phyloP scores from a whole-genome alignment of 2,113 vertebrate species.

The Hymenochirus boettgeri region DNA sequence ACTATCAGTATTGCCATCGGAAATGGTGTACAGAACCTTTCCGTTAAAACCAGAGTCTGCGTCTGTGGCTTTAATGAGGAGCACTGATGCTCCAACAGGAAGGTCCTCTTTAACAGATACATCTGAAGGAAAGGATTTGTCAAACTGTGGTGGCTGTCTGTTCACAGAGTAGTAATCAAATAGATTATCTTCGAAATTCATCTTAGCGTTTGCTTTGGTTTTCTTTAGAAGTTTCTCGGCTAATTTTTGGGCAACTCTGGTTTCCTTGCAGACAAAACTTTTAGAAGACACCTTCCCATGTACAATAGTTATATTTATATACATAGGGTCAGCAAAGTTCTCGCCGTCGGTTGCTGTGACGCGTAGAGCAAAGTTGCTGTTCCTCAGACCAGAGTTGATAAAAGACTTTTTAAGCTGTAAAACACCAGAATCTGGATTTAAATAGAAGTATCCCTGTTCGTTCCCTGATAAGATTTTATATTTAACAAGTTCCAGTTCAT shows the following conservation, averaged over 20 bases:
- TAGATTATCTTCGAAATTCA: slow-evolving; percentile 85
- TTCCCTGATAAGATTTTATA: slow-evolving; percentile 96
- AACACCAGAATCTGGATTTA: slow-evolving; percentile 92
- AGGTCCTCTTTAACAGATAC: slow-evolving; percentile 83
- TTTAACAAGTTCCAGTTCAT: slow-evolving; percentile 90
- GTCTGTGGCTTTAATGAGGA: slow-evolving; percentile 84
- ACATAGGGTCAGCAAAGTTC: slow-evolving; percentile 89
- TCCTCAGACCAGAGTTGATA: slow-evolving; percentile 70
- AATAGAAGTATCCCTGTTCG: slow-evolving; percentile 82
- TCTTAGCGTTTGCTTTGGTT: slow-evolving; percentile 80
- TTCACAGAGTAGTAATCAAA: slow-evolving; percentile 92
- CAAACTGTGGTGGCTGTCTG: slow-evolving; percentile 88
- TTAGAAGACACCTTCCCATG: slow-evolving; percentile 78
- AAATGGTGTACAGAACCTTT: slow-evolving; percentile 83
- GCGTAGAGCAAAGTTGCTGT: slow-evolving; percentile 77
- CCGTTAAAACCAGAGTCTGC: slow-evolving; percentile 93
- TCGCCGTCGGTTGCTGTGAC: slow-evolving; percentile 95
- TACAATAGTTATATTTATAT: slow-evolving; percentile 87
- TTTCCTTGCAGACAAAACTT: slow-evolving; percentile 88
- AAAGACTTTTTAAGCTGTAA: slow-evolving; percentile 79
- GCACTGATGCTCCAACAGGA: slow-evolving; percentile 72
- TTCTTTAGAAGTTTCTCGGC: slow-evolving; percentile 93
- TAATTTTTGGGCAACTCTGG: slow-evolving; percentile 85
- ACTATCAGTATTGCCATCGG: slow-evolving; percentile 84
- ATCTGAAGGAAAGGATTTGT: slow-evolving; percentile 85